These are phyloP conservation scores for Porites rus DNA, from an alignment of 92 coral and sea anemone genomes.

Conservation along the genomic window DNA sequence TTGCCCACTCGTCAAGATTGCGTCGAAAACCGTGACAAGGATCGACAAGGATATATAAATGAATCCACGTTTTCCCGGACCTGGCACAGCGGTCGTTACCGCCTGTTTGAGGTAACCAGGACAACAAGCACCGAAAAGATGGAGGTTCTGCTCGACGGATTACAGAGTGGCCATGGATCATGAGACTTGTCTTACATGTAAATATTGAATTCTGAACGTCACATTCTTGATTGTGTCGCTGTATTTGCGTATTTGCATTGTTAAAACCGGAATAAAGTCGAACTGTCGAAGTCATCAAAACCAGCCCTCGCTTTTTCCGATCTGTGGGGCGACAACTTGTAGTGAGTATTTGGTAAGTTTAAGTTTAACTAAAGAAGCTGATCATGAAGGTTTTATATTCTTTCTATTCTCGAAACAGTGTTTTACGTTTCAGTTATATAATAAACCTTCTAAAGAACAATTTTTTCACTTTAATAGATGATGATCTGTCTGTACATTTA, in stretches of 20 bases:
- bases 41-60: too few species aligned
- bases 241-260: too few species aligned
- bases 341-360: not conserved
- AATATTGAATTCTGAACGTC: constrained; percentile 34
- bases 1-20: too few species aligned
- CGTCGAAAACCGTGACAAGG: too few species aligned
- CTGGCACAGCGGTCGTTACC: constrained; percentile 39
- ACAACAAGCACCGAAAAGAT: constrained; percentile 1
- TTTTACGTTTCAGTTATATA: not conserved
- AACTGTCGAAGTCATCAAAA: too few species aligned
- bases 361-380: not conserved
- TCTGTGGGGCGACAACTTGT: not conserved
- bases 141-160: constrained; percentile 9
- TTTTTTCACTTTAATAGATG: not conserved
- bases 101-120: constrained; percentile 24
- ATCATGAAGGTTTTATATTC: not conserved
- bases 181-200: constrained; percentile 21
- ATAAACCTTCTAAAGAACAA: not conserved
- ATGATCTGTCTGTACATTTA: not conserved
- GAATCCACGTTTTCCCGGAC: too few species aligned
- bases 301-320: not conserved
- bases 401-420: not conserved
- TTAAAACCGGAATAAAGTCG: too few species aligned
- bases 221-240: constrained; percentile 5
- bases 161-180: not conserved